Evolutionary conservation across 2,113 vertebrate genomes (phyloP), one percentile per base, ranked within the genome.

Genomic region (Stegostoma tigrinum): DNA sequence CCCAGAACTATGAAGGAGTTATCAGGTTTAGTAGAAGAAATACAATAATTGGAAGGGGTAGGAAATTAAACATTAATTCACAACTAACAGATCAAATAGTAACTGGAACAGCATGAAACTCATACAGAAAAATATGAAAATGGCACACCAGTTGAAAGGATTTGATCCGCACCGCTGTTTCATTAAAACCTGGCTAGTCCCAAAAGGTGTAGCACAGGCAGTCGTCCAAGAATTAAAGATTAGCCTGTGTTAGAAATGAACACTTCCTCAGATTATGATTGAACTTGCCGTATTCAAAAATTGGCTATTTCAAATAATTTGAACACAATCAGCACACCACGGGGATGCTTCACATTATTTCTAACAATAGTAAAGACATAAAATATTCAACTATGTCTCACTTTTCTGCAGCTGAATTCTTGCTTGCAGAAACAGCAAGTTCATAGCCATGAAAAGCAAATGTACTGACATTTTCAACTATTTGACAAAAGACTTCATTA

Each of bases 401-500:
- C 1, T 38, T 91, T 21, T 21, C 55, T 66, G 17, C 89, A 91
- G 30, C 30, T 67, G 17, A n/a, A 66, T 21, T 66, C 1, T 34
- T 23, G 66, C 34, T 38, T 23, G 34, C 61, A 93, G 42, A 67
- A 42, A 52, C 45, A 96, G 67, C 17, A 68, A 38, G 34, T 48
- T 95, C 27, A 64, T 45, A 96, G 85, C 95, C 24, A 55, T 64
- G 7, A 85, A 23, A 95, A 96, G 34, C 48, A 66, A 64, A 85
- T 61, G n/a, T 30, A 34, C 42, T 86, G 3, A 85, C 87, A 55
- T 48, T 95, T 34, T 64, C 45, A 80, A 78, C 12, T 24, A 61
- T 61, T 96, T 17, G 95, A 96, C 96, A 95, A 96, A 96, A 96
- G 98, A 15, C 85, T 38, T 48, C 15, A 34, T 30, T 48, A 1